Percentiles rank a stretch among this genome's conserved stretches.
These are phyloP conservation scores for Hydroisotoma schaefferi DNA, from an alignment of 2,888 invertebrate species.

Conservation along the genomic window DNA sequence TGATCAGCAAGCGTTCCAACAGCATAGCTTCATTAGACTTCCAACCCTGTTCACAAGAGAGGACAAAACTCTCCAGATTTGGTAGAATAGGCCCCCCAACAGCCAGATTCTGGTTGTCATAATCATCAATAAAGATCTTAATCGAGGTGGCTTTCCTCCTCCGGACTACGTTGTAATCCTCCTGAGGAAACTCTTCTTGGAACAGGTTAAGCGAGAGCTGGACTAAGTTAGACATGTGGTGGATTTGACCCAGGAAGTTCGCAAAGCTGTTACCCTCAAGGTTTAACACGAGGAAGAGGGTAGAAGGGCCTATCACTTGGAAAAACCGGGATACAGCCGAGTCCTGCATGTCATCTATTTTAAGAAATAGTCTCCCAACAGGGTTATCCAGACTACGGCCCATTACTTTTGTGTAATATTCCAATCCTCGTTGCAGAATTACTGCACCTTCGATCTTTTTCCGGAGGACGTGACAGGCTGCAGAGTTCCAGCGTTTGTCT, in stretches of 20 bases:
- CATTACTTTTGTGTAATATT: constrained; percentile 32
- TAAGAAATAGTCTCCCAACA: constrained; percentile 33
- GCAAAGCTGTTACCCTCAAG: constrained; percentile 25
- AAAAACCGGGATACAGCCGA: constrained; percentile 20
- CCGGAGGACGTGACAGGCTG: constrained; percentile 25
- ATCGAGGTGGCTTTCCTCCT: constrained; percentile 1
- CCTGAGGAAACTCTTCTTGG: constrained; percentile 3
- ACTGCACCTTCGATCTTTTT: constrained; percentile 33
- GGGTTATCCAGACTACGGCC: constrained; percentile 29
- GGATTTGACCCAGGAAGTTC: constrained; percentile 18
- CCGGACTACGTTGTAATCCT: not conserved
- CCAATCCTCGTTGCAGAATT: constrained; percentile 30
- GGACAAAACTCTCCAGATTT: constrained; percentile 26
- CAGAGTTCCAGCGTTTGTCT: constrained; percentile 26
- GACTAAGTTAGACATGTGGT: constrained; percentile 20
- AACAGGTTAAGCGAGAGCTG: constrained; percentile 35
- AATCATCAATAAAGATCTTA: constrained; percentile 30
- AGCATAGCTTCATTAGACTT: constrained; percentile 21
- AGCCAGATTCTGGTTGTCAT: constrained; percentile 12
- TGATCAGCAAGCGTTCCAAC: constrained; percentile 20
- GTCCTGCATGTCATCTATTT: constrained; percentile 28
- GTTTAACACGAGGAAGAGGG: constrained; percentile 26
- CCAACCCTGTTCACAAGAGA: constrained; percentile 32
- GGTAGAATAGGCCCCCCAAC: not conserved
- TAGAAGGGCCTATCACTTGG: constrained; percentile 24